Evolutionary conservation across 1,140 invertebrate genomes (phyloP).

Genomic region (Leptopilina clavipes): DNA sequence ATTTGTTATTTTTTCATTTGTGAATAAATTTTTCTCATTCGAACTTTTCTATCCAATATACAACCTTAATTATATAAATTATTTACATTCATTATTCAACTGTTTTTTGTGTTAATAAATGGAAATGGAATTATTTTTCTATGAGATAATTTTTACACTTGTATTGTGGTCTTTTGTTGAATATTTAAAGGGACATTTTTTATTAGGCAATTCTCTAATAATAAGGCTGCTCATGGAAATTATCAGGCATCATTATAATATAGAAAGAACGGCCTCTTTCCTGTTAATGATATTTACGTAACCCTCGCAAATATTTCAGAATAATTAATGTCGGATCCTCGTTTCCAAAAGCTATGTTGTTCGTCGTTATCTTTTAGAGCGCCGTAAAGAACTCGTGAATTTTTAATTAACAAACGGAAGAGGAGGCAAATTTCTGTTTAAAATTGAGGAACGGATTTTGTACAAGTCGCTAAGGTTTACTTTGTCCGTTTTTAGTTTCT

Average conservation of each 20-base stretch:
- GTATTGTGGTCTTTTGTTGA: neutral
- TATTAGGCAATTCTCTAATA: neutral
- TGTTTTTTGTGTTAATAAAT: no score
- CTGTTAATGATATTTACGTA: constrained; percentile 61
- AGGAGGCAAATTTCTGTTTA: constrained; percentile 36
- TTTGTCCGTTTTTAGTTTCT: neutral
- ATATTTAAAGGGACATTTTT: neutral
- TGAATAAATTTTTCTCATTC: no score
- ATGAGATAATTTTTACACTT: no score
- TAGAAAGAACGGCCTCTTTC: constrained; percentile 27
- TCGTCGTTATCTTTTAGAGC: constrained; percentile 57
- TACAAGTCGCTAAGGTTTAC: neutral
- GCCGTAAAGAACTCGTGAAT: constrained; percentile 53
- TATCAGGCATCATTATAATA: neutral
- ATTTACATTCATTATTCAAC: no score
- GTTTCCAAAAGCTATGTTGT: constrained; percentile 50
- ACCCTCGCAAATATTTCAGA: constrained; percentile 52
- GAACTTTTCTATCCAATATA: no score
- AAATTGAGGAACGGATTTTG: constrained; percentile 1
- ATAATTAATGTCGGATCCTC: constrained; percentile 60
- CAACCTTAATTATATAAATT: no score
- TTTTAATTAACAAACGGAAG: constrained; percentile 59
- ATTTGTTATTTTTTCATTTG: no score
- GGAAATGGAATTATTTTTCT: no score
- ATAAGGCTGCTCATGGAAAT: neutral